Base-by-base conservation (phyloP, 2,888 invertebrate genomes). In the Epirrita christyi region DNA sequence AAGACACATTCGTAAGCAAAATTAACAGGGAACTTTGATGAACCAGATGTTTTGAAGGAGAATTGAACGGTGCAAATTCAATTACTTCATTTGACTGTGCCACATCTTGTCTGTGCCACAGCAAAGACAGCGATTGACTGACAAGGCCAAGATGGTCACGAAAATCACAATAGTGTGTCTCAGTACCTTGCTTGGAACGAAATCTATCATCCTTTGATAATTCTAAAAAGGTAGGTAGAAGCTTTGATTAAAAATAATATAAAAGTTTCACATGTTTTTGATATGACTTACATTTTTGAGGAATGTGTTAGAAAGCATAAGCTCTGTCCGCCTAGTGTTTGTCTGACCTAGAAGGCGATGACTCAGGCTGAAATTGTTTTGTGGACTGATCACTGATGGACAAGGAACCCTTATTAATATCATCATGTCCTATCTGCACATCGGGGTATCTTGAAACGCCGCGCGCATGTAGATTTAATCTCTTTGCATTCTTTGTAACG, bases 91-190 rank as follows among this genome's bases (percentile, higher is more conserved):
- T 79, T 76, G 78, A 82, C 80, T 77, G 70, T 68, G 74, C 72
- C 69, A 72, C 73, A 75, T 70, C 66, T 70, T 67, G 50, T 55
- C 27, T 29, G 43, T 45, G 57, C 50, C 46, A 57, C 50, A 44
- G 49, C 32, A 50, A 42, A 34, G 44, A 47, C 51, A 45, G 10
- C 45, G 43, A 52, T 21, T 47, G 63, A 61, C 71, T 66, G 63
- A 67, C 81, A 81, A 86, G 86, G 85, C 64, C 76, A 71, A 59
- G 59, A 59, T 55, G 72, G 71, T 80, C 84, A 85, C 83, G 84
- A 74, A 73, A 63, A 55, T 55, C 55, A 45, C 58, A 43, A 54
- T 59, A 45, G 13, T 32, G 36, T 37, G 6, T 38, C 2, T 38
- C 14, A 38, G 38, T 13, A 36, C 36, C 6, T 14, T 11, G 14